phyloP scores from a whole-genome alignment of 2,888 invertebrate species.

The Cantharis rustica region DNA sequence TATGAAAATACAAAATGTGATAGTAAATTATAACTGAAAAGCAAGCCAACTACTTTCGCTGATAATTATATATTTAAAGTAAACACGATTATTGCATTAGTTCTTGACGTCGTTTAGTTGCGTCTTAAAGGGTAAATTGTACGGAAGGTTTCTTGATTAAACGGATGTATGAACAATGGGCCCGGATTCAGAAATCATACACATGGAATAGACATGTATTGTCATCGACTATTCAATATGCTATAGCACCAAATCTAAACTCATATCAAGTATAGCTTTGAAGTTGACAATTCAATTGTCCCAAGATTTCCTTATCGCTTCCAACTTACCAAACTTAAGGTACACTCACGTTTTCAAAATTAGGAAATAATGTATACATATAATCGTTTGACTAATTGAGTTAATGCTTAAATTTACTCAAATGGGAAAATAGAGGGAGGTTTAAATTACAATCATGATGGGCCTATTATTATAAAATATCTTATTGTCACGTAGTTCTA shows the following conservation, averaged over 20 bases:
- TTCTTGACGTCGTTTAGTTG: constrained; percentile 18
- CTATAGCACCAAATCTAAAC: constrained; percentile 48
- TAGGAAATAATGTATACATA: constrained; percentile 20
- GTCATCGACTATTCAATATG: constrained; percentile 48
- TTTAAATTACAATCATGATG: neutral
- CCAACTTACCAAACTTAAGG: constrained; percentile 14
- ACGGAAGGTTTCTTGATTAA: constrained; percentile 48
- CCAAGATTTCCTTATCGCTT: constrained; percentile 43
- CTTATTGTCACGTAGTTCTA: neutral
- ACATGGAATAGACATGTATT: constrained; percentile 54
- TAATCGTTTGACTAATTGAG: constrained; percentile 15
- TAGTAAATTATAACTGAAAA: neutral
- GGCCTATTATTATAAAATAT: no score
- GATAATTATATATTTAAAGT: constrained; percentile 7
- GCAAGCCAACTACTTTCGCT: neutral
- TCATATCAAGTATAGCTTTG: constrained; percentile 52
- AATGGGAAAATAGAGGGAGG: neutral
- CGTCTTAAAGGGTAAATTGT: constrained; percentile 41
- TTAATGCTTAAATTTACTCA: constrained; percentile 1
- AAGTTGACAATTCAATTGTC: constrained; percentile 54
- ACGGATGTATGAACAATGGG: constrained; percentile 49
- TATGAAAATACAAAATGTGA: neutral
- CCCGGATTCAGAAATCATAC: constrained; percentile 53
- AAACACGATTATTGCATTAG: constrained; percentile 23
- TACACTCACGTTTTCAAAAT: constrained; percentile 19